Base-by-base conservation (phyloP, 2,113 vertebrate species). In the Turnix velox region DNA sequence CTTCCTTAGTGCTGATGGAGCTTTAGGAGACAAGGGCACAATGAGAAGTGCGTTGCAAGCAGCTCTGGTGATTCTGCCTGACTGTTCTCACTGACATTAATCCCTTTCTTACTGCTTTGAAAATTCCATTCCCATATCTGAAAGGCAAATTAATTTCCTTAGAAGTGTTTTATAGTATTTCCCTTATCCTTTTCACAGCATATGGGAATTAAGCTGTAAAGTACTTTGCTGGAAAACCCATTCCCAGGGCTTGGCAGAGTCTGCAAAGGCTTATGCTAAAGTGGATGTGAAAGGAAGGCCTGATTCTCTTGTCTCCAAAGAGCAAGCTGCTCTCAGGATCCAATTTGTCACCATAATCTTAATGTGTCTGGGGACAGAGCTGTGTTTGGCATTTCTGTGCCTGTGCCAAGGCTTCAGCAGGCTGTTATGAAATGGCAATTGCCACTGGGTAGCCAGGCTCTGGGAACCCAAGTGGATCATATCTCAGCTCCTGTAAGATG, bases 71-170 rank as follows among this genome's bases (percentile, higher is more conserved):
- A 42, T 61, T 71, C 31, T 27, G 67, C 79, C 79, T 7, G 3
- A 6, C 83, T 71, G 51, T 59, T 62, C 48, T 62, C 11, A 9
- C 91, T 88, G 92, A 93, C 88, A 23, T 52, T 87, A 96, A 95
- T 96, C 96, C 96, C 94, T 72, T 67, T 66, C 83, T 90, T 52
- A 2, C n/a, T 0, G 18, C 88, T 90, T 63, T 71, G 86, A 65
- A 69, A 87, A 87, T 30, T 72, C 86, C 10, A 37, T 90, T 87
- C 88, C 77, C 13, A 30, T 46, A 27, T 78, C 80, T 90, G 91
- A 92, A 92, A 96, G 86, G 86, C 93, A 94, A 93, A 94, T 93
- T 93, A 92, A 90, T 96, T 88, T 90, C 76, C 81, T 71, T 78
- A 81, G 35, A 90, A 90, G 93, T 24, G 57, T 59, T 67, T 63